Conservation (phyloP, 2,113 vertebrate species). For the Patagioenas fasciata region DNA sequence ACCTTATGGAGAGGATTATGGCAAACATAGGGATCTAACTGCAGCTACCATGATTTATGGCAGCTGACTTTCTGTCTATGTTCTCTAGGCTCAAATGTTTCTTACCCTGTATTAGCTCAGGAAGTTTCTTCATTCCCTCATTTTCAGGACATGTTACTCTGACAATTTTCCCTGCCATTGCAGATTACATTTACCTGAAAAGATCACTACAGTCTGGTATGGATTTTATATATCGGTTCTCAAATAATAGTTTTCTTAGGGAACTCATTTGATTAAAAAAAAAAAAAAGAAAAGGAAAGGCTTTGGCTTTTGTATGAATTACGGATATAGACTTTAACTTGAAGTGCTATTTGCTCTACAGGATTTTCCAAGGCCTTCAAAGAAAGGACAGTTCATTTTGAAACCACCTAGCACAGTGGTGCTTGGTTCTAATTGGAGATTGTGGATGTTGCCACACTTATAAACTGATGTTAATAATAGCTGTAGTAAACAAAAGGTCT, state of each 20-base stretch:
- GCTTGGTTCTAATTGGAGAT: background rate
- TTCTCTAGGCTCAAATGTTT: constrained; percentile 8
- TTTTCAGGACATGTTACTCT: background rate
- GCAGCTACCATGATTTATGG: background rate
- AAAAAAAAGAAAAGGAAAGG: background rate
- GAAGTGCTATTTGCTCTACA: background rate
- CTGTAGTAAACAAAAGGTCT: background rate
- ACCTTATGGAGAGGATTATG: constrained; percentile 4
- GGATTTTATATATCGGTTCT: background rate
- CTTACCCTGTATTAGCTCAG: background rate
- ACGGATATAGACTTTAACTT: background rate
- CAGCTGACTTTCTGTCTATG: background rate
- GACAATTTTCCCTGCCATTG: background rate
- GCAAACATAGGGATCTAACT: background rate
- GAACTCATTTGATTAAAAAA: background rate
- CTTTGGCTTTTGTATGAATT: background rate
- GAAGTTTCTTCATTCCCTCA: background rate
- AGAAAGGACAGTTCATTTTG: background rate
- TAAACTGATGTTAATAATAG: background rate
- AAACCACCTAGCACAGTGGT: background rate
- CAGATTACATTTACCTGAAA: constrained; percentile 18
- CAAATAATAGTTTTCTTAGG: constrained; percentile 4
- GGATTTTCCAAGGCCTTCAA: background rate
- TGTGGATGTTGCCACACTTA: background rate
- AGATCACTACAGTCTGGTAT: background rate